Conservation (phyloP, 2,113 vertebrate species). For the Sapajus apella region DNA sequence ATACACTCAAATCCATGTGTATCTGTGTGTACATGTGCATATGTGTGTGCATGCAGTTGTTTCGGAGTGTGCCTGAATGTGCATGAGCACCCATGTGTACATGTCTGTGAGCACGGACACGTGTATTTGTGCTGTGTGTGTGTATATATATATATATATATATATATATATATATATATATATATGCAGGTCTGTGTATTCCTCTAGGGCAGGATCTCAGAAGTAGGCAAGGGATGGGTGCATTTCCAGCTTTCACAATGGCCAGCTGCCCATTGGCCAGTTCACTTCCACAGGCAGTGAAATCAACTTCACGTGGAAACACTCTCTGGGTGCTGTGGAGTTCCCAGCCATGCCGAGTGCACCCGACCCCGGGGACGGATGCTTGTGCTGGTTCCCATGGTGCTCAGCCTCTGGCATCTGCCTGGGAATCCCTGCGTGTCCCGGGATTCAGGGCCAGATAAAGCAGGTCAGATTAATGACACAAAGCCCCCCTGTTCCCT, state of each 20-base stretch:
- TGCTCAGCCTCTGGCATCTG: not conserved
- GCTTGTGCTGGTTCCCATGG: not conserved
- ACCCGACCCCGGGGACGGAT: not conserved
- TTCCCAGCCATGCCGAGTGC: rapidly evolving
- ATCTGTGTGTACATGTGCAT: not conserved
- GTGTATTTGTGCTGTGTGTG: not conserved
- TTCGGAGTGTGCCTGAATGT: rapidly evolving
- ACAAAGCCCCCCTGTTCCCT: not conserved
- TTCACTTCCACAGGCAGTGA: not conserved
- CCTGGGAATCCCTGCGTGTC: not conserved
- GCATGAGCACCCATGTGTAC: rapidly evolving
- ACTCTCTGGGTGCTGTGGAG: rapidly evolving
- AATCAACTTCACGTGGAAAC: rapidly evolving
- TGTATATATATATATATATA: no score
- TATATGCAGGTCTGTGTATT: rapidly evolving
- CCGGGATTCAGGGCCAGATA: not conserved
- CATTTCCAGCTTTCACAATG: not conserved
- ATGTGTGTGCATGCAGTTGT: not conserved
- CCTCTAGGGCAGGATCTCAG: not conserved
- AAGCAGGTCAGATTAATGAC: not conserved
- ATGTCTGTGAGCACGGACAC: no score
- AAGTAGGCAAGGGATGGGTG: rapidly evolving
- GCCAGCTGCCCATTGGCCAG: rapidly evolving
- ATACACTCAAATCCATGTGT: no score
- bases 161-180: no score